Evolutionary conservation across 1,140 invertebrate species (phyloP).

Genomic region (Parapsyche elsis): DNA sequence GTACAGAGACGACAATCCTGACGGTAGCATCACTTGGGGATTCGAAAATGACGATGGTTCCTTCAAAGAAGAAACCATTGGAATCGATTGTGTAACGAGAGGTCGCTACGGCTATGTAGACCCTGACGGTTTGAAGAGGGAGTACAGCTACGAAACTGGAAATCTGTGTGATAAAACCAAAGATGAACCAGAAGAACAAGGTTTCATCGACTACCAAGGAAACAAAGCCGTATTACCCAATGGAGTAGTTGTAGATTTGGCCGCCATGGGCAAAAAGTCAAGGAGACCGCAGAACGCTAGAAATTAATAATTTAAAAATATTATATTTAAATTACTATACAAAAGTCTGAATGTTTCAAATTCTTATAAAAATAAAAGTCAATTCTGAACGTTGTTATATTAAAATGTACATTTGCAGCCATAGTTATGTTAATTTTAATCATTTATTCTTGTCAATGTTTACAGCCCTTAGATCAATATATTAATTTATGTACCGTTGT

Average conservation of each 20-base stretch:
- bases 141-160: slow-evolving; percentile 79
- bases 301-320: slow-evolving; percentile 29
- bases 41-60: slow-evolving; percentile 85
- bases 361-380: not conserved
- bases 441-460: slow-evolving; percentile 16
- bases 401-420: not conserved
- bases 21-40: slow-evolving; percentile 87
- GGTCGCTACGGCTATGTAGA: slow-evolving; percentile 87
- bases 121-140: slow-evolving; percentile 79
- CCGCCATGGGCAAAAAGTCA: slow-evolving; percentile 75
- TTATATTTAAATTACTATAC: not conserved
- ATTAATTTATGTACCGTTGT: not conserved
- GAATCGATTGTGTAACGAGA: slow-evolving; percentile 80
- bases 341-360: slow-evolving; percentile 10
- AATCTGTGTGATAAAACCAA: slow-evolving; percentile 75
- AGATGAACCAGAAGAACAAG: slow-evolving; percentile 70
- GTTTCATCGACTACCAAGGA: slow-evolving; percentile 78
- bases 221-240: slow-evolving; percentile 77
- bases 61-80: slow-evolving; percentile 85
- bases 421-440: slow-evolving; percentile 10
- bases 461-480: not conserved
- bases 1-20: slow-evolving; percentile 82
- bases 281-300: slow-evolving; percentile 68
- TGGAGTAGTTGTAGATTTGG: slow-evolving; percentile 76
- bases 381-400: not conserved